Conservation (phyloP, 2,113 vertebrate species). For the Centropus unirufus region DNA sequence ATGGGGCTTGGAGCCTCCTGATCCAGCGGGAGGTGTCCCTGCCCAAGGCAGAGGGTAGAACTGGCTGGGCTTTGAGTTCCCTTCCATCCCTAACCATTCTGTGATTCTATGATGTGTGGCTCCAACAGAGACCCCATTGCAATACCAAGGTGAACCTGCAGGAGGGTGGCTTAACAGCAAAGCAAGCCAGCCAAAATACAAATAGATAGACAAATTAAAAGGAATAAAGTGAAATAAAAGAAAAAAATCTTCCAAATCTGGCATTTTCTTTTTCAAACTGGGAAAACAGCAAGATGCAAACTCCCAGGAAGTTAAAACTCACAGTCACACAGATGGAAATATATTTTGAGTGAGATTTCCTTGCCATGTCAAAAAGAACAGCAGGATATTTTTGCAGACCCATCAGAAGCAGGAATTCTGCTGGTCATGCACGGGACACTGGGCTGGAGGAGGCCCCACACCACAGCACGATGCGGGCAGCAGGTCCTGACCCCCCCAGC, state of each 20-base stretch:
- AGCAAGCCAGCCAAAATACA: neutral
- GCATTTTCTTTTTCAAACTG: neutral
- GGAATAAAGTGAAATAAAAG: neutral
- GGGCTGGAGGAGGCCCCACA: fast-evolving
- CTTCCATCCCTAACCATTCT: too few relatives aligned
- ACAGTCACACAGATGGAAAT: neutral
- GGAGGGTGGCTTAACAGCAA: neutral
- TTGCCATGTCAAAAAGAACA: neutral
- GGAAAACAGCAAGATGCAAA: neutral
- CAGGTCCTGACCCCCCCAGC: neutral
- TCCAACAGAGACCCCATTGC: neutral
- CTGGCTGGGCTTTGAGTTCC: too few relatives aligned
- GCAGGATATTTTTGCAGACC: neutral
- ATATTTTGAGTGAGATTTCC: neutral
- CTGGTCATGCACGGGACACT: neutral
- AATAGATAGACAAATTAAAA: neutral
- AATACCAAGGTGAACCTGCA: neutral
- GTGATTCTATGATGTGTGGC: too few relatives aligned
- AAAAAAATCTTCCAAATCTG: neutral
- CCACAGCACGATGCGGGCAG: fast-evolving
- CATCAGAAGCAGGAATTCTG: neutral
- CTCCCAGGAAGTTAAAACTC: neutral
- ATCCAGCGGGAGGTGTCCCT: too few relatives aligned
- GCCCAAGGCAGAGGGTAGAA: too few relatives aligned
- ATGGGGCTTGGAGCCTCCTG: too few relatives aligned